Conservation (phyloP, 2,797 vertebrate species). For the Sebastes itinus region DNA sequence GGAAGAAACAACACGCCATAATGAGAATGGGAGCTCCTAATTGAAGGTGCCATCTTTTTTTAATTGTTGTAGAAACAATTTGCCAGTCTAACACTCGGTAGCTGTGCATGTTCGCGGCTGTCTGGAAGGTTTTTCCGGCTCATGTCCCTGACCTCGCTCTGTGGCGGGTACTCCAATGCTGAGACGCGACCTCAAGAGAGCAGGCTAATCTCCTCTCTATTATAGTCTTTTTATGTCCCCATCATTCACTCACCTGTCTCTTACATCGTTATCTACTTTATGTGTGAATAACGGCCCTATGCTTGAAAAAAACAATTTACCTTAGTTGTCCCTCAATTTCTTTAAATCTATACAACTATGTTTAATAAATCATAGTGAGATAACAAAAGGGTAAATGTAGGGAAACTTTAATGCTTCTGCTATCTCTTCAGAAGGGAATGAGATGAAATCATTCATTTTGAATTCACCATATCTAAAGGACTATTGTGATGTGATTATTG, state of each 20-base stretch:
- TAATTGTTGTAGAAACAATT: conserved; percentile 70
- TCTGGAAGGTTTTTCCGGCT: conserved; percentile 5
- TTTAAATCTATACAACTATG: background rate
- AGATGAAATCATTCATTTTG: background rate
- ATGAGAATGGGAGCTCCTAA: conserved; percentile 69
- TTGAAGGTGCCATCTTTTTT: conserved; percentile 63
- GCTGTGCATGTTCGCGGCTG: conserved; percentile 2
- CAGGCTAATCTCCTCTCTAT: background rate
- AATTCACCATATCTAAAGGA: background rate
- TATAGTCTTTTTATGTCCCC: background rate
- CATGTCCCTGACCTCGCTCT: conserved; percentile 1
- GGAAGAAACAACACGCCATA: conserved; percentile 52
- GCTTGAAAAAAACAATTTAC: background rate
- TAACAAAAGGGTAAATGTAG: background rate
- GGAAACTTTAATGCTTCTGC: background rate
- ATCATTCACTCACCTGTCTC: conserved; percentile 13
- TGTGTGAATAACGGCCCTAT: background rate
- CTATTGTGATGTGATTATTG: background rate
- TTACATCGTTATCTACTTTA: background rate
- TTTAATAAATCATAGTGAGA: background rate
- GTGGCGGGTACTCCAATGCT: background rate
- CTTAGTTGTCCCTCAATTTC: background rate
- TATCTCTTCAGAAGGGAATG: background rate
- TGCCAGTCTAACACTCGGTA: conserved; percentile 45
- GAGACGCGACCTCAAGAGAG: background rate